A percentile compares a stretch with the other conserved stretches of the same genome.
Conservation (phyloP, 2,888 invertebrate genomes). For the Iselma pallidipennis region DNA sequence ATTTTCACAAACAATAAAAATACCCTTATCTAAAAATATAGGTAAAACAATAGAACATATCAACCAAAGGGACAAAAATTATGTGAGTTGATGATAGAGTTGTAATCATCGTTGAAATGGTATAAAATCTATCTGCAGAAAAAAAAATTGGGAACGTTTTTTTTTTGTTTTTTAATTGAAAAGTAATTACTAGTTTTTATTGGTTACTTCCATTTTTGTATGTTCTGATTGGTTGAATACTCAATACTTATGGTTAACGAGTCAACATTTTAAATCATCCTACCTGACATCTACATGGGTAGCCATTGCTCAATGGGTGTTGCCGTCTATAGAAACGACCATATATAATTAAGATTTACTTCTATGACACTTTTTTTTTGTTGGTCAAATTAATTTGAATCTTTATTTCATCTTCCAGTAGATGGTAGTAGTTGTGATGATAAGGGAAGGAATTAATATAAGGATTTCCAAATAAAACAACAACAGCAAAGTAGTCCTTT, state of each 20-base stretch:
- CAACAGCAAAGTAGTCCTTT: not conserved
- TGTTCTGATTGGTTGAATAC: not conserved
- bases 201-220: not conserved
- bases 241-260: too few species aligned
- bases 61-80: too few species aligned
- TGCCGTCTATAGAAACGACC: not conserved
- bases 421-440: constrained; percentile 30
- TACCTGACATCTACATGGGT: too few species aligned
- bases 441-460: not conserved
- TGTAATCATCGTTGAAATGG: too few species aligned
- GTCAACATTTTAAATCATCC: not conserved
- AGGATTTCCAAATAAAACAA: not conserved
- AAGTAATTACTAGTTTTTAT: not conserved
- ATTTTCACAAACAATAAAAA: too few species aligned
- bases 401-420: constrained; percentile 17
- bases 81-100: too few species aligned
- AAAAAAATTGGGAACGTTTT: too few species aligned
- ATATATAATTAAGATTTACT: not conserved
- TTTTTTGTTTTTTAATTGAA: too few species aligned
- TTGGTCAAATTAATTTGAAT: not conserved
- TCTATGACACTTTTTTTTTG: not conserved
- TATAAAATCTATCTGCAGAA: too few species aligned
- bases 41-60: too few species aligned
- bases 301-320: not conserved
- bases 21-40: too few species aligned